These are phyloP conservation scores for Squalus acanthias DNA, from an alignment of 2,797 vertebrate genomes.

Conservation along the genomic window DNA sequence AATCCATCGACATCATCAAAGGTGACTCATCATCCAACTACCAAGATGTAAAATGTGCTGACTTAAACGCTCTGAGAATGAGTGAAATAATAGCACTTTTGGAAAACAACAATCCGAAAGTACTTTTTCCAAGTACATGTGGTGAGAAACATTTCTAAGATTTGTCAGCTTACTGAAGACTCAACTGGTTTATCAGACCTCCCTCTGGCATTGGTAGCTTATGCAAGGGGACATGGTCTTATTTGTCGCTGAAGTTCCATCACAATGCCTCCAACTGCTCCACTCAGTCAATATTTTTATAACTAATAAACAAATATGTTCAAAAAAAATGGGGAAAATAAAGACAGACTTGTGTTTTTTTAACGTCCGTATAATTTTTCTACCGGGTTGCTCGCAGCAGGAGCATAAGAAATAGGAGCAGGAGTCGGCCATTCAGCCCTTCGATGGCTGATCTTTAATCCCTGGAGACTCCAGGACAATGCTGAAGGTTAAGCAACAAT, in stretches of 20 bases:
- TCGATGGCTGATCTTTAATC: neutral
- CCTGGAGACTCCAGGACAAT: neutral
- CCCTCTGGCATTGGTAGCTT: neutral
- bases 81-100: neutral
- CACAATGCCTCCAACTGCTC: neutral
- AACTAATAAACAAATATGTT: neutral
- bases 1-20: neutral
- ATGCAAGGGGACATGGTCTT: neutral
- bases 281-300: neutral
- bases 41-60: neutral
- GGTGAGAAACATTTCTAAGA: neutral
- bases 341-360: neutral
- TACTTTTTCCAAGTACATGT: neutral
- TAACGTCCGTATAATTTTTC: neutral
- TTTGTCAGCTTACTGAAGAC: neutral
- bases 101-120: neutral
- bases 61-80: neutral
- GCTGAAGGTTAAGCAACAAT: neutral
- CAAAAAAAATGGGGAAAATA: neutral
- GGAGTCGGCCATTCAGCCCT: too few species aligned
- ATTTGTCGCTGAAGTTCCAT: neutral
- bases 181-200: neutral
- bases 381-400: neutral
- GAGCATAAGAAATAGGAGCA: too few species aligned
- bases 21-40: neutral